Evolutionary conservation across 2,113 vertebrate species (phyloP).

Genomic region (Peucedramus taeniatus): DNA sequence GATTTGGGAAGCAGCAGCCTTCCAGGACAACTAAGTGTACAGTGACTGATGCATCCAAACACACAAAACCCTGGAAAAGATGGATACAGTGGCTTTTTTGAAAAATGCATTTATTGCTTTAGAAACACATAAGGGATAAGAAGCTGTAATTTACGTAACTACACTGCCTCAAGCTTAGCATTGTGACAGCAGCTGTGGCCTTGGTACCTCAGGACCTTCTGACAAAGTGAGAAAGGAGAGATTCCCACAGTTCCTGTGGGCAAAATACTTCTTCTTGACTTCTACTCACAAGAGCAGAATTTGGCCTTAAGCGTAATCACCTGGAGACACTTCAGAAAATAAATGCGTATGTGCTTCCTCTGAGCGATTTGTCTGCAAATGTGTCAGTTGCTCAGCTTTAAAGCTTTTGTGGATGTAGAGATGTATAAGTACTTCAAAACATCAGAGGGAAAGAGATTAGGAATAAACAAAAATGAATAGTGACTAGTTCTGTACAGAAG

Average conservation of each 20-base stretch:
- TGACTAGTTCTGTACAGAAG: not conserved
- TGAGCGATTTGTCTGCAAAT: not conserved
- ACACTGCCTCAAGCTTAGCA: slow-evolving; percentile 2
- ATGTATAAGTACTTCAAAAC: not conserved
- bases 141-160: not conserved
- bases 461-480: not conserved
- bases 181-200: slow-evolving; percentile 18
- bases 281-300: slow-evolving; percentile 6
- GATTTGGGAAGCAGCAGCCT: not conserved
- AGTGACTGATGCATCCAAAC: not conserved
- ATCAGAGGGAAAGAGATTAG: not conserved
- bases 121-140: not conserved
- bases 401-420: not conserved
- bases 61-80: not conserved
- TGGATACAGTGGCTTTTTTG: not conserved
- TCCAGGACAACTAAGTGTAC: not conserved
- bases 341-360: not conserved
- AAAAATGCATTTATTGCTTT: not conserved
- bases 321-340: not conserved
- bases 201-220: not conserved
- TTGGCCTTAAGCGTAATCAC: slow-evolving; percentile 13
- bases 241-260: not conserved
- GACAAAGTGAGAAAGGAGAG: not conserved
- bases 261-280: not conserved
- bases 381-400: not conserved